Conservation (phyloP, 2,888 invertebrate species). For the Acanthosepion lycidas region DNA sequence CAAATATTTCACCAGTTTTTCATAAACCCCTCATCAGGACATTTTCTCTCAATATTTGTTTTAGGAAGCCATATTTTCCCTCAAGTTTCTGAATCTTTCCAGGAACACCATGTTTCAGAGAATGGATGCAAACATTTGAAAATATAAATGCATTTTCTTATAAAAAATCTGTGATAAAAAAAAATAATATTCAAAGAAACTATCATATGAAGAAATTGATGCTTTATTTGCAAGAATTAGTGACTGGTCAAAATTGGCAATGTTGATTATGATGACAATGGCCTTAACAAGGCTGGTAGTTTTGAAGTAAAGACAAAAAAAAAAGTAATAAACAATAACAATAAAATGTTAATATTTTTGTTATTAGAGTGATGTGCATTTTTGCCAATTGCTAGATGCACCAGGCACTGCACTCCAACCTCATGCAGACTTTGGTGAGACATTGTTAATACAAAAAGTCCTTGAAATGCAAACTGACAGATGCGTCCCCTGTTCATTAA, state of each 20-base stretch:
- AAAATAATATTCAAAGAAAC: background rate
- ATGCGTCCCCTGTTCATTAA: background rate
- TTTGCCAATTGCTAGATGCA: background rate
- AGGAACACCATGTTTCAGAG: too few relatives aligned
- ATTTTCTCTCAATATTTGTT: too few relatives aligned
- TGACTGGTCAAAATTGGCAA: background rate
- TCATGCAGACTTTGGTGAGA: background rate
- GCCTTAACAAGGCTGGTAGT: background rate
- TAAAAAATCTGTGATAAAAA: too few relatives aligned
- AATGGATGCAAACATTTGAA: too few relatives aligned
- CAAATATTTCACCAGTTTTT: too few relatives aligned
- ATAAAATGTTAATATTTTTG: background rate
- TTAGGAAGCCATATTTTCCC: too few relatives aligned
- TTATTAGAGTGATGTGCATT: background rate
- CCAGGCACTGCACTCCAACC: background rate
- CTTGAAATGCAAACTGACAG: slow-evolving; percentile 21
- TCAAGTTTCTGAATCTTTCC: too few relatives aligned
- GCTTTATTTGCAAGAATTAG: background rate
- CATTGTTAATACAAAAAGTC: slow-evolving; percentile 20
- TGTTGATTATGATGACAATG: background rate
- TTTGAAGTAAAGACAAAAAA: background rate
- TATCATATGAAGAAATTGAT: background rate
- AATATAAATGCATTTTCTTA: too few relatives aligned
- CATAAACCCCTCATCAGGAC: too few relatives aligned
- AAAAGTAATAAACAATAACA: background rate